These are phyloP conservation scores for Neofelis nebulosa DNA, from an alignment of 2,113 vertebrate species.

Conservation along the genomic window DNA sequence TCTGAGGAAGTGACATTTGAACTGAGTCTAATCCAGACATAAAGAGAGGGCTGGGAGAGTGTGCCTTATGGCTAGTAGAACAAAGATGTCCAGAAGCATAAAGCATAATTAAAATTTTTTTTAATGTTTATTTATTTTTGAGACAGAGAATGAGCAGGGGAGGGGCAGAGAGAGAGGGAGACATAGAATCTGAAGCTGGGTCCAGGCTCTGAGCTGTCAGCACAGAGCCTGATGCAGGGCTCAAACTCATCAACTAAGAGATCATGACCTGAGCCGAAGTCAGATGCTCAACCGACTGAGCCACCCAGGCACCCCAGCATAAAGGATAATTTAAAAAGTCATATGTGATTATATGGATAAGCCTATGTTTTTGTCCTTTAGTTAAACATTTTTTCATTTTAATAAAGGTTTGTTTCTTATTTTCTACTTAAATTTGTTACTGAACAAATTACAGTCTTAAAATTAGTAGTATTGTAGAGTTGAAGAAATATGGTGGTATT, in stretches of 20 bases:
- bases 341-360: not conserved
- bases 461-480: not conserved
- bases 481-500: not conserved
- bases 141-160: no score
- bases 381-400: not conserved
- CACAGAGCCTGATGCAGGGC: no score
- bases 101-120: not conserved
- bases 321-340: not conserved
- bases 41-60: not conserved
- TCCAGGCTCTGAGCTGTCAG: no score
- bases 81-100: not conserved
- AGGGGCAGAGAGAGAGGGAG: no score
- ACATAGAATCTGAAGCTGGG: no score
- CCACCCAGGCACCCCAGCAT: not conserved
- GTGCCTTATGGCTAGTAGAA: not conserved
- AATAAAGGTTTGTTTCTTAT: not conserved
- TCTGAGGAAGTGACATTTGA: not conserved
- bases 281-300: no score
- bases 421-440: slow-evolving; percentile 9
- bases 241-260: no score
- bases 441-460: not conserved
- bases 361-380: not conserved
- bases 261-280: no score
- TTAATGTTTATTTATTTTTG: no score
- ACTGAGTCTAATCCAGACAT: not conserved